Evolutionary conservation across 1,140 invertebrate species (phyloP).

Genomic region (Bombus sylvicola): DNA sequence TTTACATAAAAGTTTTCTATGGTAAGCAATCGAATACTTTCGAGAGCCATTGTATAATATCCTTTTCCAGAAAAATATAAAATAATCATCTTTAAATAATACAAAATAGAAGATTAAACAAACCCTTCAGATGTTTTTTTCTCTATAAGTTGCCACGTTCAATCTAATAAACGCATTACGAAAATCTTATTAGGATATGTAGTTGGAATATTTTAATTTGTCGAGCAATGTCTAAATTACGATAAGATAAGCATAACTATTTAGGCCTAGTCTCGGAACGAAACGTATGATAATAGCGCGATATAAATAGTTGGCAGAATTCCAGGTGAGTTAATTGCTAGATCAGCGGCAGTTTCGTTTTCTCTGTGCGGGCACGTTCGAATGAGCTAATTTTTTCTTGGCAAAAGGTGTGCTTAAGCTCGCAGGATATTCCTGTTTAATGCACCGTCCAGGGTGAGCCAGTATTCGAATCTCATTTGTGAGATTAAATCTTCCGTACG

Average conservation of each 20-base stretch:
- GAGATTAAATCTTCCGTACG: conserved; percentile 62
- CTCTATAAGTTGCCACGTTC: no score
- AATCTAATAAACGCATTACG: no score
- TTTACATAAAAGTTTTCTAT: no score
- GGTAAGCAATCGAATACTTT: no score
- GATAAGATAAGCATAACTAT: conserved; percentile 7
- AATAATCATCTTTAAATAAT: no score
- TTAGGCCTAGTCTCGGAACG: conserved; percentile 5
- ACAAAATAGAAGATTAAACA: no score
- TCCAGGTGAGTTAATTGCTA: conserved; percentile 66
- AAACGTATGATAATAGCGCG: conserved; percentile 61
- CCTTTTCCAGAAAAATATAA: no score
- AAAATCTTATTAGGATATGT: neutral
- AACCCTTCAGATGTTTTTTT: no score
- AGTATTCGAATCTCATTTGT: conserved; percentile 60
- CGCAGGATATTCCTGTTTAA: conserved; percentile 60
- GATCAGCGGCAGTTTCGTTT: conserved; percentile 63
- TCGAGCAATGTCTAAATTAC: neutral
- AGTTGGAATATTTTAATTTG: neutral
- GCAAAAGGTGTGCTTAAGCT: conserved; percentile 56
- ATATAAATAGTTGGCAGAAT: conserved; percentile 66
- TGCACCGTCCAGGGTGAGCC: conserved; percentile 20
- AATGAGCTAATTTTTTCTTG: conserved; percentile 64
- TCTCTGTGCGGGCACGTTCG: conserved; percentile 36
- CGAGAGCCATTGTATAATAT: no score